Evolutionary conservation across 2,888 invertebrate genomes (phyloP).

Genomic region (Amorpha juglandis): DNA sequence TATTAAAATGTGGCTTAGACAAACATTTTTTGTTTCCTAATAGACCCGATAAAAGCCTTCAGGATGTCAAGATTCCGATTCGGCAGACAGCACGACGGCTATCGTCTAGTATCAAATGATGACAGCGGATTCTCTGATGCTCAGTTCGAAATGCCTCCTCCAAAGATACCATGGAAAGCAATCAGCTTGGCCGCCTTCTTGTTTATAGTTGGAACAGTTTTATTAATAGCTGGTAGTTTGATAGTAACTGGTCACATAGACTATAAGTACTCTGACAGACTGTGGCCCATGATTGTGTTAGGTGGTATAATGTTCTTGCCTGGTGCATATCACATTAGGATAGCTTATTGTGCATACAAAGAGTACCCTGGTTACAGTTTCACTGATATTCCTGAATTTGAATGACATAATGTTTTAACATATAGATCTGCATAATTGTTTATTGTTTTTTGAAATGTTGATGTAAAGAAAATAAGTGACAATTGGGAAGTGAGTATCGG

Average conservation of each 20-base stretch:
- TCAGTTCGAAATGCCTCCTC: constrained; percentile 87
- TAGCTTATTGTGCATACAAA: constrained; percentile 93
- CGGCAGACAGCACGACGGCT: constrained; percentile 85
- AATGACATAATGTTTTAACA: constrained; percentile 18
- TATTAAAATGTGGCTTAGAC: not conserved
- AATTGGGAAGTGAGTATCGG: no score
- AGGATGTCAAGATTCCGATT: constrained; percentile 86
- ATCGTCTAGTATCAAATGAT: constrained; percentile 82
- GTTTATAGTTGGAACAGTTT: constrained; percentile 89
- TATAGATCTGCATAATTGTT: not conserved
- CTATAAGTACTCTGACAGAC: constrained; percentile 92
- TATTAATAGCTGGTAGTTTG: constrained; percentile 90
- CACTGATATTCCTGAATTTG: constrained; percentile 94
- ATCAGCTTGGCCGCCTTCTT: constrained; percentile 90
- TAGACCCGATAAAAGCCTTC: constrained; percentile 56
- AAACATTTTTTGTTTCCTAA: constrained; percentile 34
- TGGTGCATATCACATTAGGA: constrained; percentile 94
- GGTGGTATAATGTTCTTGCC: constrained; percentile 96
- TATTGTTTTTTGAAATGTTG: no score
- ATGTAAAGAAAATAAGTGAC: no score
- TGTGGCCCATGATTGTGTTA: constrained; percentile 95
- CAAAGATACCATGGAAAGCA: constrained; percentile 93
- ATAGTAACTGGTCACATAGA: constrained; percentile 92
- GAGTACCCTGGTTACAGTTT: constrained; percentile 93
- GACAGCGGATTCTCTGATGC: constrained; percentile 89